Percentiles rank a stretch among this genome's conserved stretches.
These are phyloP conservation scores for Ichneumon xanthorius DNA, from an alignment of 2,888 invertebrate species.

Conservation along the genomic window DNA sequence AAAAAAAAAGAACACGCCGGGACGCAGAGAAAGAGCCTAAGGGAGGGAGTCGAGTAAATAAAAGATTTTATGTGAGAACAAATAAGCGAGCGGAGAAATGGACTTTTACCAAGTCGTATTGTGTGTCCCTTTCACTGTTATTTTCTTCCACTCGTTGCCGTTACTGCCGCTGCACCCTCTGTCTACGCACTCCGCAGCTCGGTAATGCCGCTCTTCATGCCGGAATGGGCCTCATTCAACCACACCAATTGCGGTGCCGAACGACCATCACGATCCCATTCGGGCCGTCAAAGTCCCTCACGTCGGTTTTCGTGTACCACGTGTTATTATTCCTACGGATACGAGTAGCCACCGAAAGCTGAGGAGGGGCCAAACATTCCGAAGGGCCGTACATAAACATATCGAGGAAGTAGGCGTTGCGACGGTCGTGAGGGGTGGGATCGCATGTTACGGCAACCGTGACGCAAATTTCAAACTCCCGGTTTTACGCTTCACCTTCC, in stretches of 20 bases:
- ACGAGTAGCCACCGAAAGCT: constrained; percentile 17
- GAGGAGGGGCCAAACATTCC: constrained; percentile 29
- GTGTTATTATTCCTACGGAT: constrained; percentile 45
- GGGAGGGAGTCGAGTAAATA: constrained; percentile 28
- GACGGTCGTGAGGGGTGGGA: constrained; percentile 39
- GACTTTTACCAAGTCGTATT: constrained; percentile 35
- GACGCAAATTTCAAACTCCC: neutral
- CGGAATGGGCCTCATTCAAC: constrained; percentile 35
- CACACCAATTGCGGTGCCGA: constrained; percentile 15
- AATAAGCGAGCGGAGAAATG: constrained; percentile 46
- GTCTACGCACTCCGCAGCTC: constrained; percentile 10
- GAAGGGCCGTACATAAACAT: constrained; percentile 45
- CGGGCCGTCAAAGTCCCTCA: constrained; percentile 32
- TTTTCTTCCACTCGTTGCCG: constrained; percentile 26
- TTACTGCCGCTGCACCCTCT: neutral
- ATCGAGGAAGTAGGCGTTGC: constrained; percentile 50
- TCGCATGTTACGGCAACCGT: neutral
- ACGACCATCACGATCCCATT: constrained; percentile 48
- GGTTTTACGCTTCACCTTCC: too few relatives aligned
- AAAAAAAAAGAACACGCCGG: neutral
- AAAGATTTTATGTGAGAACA: constrained; percentile 45
- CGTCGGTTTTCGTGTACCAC: constrained; percentile 2
- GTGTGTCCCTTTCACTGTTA: constrained; percentile 21
- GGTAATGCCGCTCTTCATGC: constrained; percentile 5
- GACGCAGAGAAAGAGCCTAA: neutral